Base-by-base conservation (phyloP, 2,888 invertebrate species). In the Clivina fossor region DNA sequence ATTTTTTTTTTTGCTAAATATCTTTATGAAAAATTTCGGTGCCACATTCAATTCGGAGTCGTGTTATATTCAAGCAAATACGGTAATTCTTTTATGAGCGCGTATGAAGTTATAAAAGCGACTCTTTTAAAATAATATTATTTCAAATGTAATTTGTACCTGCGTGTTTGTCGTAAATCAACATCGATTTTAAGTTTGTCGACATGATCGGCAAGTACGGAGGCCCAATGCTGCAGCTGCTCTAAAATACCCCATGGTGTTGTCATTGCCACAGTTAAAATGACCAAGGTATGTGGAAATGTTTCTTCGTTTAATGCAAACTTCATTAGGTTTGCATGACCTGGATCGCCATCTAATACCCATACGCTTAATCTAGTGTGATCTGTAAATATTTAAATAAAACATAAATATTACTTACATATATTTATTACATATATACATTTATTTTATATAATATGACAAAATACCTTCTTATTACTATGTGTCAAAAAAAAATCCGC, bases 291-390 rank as follows among this genome's bases (percentile, higher is more conserved):
- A 74, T 97, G 89, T 64, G 90, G 88, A 78, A 94, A 93, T 67
- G 90, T 90, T 67, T 90, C 88, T 74, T 90, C 89, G 62, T 86
- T 92, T 60, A 98, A 80, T 30, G 95, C 95, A 76, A 89, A 98
- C 75, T 88, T 88, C 66, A 98, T 80, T 59, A 98, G 81, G 74
- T 94, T 91, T 57, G 88, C 84, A 74, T 97, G 95, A 58, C 90
- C 89, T 68, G 91, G 89, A 77, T 98, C 96, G 9, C 97, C 97
- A 69, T 98, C 97, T 69, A 97, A 77, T 56, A 97, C 90, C 95
- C 96, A 98, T 60, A 96, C 95, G 69, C 95, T 91, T 68, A 97
- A 80, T 67, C 94, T 84, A 61, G 94, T 93, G 76, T 93, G 90
- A 78, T 96, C 95, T 94, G 68, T 16, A 70, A 68, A 47, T 13